Conservation (phyloP, 2,113 vertebrate genomes). For the Paraplagusia blochii region DNA sequence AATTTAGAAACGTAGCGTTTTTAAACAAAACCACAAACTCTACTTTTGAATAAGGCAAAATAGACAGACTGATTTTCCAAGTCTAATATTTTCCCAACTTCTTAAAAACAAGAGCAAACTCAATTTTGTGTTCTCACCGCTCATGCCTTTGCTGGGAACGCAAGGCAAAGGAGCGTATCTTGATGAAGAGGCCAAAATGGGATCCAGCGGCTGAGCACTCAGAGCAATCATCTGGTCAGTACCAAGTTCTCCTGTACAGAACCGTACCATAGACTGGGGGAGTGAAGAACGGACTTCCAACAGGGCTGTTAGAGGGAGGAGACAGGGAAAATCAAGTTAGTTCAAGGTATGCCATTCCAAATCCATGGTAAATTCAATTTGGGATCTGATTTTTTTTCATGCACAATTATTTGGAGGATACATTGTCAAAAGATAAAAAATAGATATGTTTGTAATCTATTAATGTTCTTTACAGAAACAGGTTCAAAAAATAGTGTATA, state of each 20-base stretch:
- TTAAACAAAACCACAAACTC: too few species aligned
- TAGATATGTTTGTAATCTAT: too few species aligned
- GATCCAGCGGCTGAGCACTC: conserved; percentile 76
- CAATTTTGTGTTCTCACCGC: conserved; percentile 70
- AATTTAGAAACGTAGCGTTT: not conserved
- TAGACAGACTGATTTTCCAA: too few species aligned
- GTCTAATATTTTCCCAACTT: too few species aligned
- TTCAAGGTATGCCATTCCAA: not conserved
- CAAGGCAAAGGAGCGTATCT: conserved; percentile 57
- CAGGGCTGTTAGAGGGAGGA: conserved; percentile 69
- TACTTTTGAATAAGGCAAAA: too few species aligned
- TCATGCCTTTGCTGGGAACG: conserved; percentile 76
- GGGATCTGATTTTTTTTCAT: too few species aligned
- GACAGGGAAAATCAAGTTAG: not conserved
- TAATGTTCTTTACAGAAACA: too few species aligned
- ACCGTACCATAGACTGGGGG: conserved; percentile 78
- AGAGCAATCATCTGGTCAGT: conserved; percentile 60
- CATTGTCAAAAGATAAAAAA: too few species aligned
- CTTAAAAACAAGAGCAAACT: not conserved
- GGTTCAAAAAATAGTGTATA: too few species aligned
- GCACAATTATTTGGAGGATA: too few species aligned
- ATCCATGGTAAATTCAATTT: too few species aligned
- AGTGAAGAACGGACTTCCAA: conserved; percentile 78
- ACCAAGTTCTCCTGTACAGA: conserved; percentile 77
- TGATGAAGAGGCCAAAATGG: conserved; percentile 68